Evolutionary conservation across 2,888 invertebrate genomes (phyloP), one percentile per base, ranked within the genome.

Genomic region (Dioctria linearis): DNA sequence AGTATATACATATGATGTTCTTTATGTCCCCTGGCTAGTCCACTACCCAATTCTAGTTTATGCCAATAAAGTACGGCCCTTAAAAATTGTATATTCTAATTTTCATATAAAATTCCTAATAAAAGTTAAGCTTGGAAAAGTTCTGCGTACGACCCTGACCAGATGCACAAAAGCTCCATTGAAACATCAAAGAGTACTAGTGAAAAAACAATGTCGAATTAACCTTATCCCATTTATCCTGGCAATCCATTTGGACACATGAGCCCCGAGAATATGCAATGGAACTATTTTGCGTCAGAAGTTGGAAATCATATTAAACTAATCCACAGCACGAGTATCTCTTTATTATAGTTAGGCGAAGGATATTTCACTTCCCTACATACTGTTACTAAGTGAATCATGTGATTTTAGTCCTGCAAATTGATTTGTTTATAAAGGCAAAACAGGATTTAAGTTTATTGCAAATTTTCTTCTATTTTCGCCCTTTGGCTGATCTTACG

Each of bases 371-470:
- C 76, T 46, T 40, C 43, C 42, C 59, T 37, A 11, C 63, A 6
- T 6, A 63, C 40, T 63, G 37, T 63, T 63, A 25, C 40, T 63
- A 40, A 39, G 25, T 37, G 37, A n/a, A 65, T 9, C 51, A 25
- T 25, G 25, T 40, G 66, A 78, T 69, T 79, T 69, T 39, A 43
- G 57, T 46, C 11, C 46, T 54, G 42, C 43, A 66, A 79, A 79
- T 79, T 79, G 79, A 59, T 79, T 71, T 67, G 69, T 79, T 79
- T 79, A 71, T 71, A 61, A 40, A 49, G 9, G 49, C 37, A 37
- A 13, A 25, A 25, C 25, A 46, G 51, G 71, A 69, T 69, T 66
- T 63, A n/a, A 76, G 76, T 57, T 37, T 61, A 63, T 49, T 76
- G 46, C 49, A 46, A 63, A 63, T 76, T 63, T 80, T 39, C 43